Percentiles rank a stretch among this genome's conserved stretches.
Evolutionary conservation across 1,140 invertebrate species (phyloP).

Genomic region (Caenorhabditis remanei): DNA sequence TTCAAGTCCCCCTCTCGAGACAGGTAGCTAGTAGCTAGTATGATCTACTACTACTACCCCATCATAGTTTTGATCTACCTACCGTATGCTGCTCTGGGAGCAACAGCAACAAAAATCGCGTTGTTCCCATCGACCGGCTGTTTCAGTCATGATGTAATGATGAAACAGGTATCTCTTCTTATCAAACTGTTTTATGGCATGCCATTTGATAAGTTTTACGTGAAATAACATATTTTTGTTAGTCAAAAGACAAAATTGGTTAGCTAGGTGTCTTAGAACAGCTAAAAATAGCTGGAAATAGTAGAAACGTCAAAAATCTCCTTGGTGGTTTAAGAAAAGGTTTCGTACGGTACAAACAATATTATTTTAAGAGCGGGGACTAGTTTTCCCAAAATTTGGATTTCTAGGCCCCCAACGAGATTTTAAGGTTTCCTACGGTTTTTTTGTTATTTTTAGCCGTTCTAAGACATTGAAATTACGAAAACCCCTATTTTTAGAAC

Average conservation of each 20-base stretch:
- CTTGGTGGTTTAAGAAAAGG: no score
- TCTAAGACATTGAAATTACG: no score
- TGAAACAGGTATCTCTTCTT: constrained; percentile 68
- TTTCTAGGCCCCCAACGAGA: no score
- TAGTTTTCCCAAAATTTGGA: no score
- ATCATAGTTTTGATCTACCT: background rate
- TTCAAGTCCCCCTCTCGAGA: background rate
- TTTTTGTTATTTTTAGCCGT: no score
- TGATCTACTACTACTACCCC: background rate
- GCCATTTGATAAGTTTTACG: background rate
- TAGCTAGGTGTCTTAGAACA: background rate
- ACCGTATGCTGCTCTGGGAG: constrained; percentile 26
- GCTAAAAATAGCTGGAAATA: no score
- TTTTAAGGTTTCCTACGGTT: no score
- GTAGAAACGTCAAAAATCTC: no score
- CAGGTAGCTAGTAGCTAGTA: background rate
- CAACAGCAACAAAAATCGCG: constrained; percentile 52
- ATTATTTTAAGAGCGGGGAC: no score
- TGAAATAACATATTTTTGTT: background rate
- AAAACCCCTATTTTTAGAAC: no score
- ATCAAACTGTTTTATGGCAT: constrained; percentile 12
- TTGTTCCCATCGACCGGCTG: constrained; percentile 72
- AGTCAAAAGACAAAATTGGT: background rate
- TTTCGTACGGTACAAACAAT: no score
- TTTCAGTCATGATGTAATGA: constrained; percentile 73